A percentile compares a stretch with the other conserved stretches of the same genome.
These are phyloP conservation scores for Delichon dasypus DNA, from an alignment of 2,797 vertebrate species.

Conservation along the genomic window DNA sequence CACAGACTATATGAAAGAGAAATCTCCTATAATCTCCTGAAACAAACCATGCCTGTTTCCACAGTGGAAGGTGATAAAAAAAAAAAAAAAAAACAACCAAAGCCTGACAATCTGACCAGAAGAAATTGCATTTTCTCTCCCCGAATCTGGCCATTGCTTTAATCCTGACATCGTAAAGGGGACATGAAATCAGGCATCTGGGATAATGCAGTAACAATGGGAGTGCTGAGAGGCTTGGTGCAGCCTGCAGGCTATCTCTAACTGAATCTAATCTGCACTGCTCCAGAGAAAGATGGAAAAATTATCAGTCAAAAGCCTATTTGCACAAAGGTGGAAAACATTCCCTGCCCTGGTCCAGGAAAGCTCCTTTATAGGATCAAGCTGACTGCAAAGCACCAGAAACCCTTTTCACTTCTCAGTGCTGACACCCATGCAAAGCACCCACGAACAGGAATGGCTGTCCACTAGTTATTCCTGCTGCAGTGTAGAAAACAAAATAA, in stretches of 20 bases:
- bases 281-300: conserved; percentile 29
- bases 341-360: neutral
- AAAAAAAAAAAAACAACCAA: neutral
- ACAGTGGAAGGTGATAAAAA: neutral
- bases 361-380: neutral
- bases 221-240: neutral
- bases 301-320: conserved; percentile 31
- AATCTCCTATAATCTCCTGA: neutral
- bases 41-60: neutral
- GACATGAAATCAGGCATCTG: neutral
- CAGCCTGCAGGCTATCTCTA: conserved; percentile 19
- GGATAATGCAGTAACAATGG: conserved; percentile 22
- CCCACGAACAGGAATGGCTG: neutral
- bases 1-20: neutral
- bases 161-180: conserved; percentile 8
- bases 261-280: conserved; percentile 41
- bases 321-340: neutral
- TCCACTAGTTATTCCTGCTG: neutral
- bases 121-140: conserved; percentile 23
- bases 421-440: neutral
- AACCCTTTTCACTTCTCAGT: neutral
- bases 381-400: neutral
- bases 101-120: conserved; percentile 3
- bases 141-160: neutral
- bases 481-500: neutral